These are phyloP conservation scores for Rhadinocentrus ornatus DNA, from an alignment of 2,797 vertebrate genomes.

Conservation along the genomic window DNA sequence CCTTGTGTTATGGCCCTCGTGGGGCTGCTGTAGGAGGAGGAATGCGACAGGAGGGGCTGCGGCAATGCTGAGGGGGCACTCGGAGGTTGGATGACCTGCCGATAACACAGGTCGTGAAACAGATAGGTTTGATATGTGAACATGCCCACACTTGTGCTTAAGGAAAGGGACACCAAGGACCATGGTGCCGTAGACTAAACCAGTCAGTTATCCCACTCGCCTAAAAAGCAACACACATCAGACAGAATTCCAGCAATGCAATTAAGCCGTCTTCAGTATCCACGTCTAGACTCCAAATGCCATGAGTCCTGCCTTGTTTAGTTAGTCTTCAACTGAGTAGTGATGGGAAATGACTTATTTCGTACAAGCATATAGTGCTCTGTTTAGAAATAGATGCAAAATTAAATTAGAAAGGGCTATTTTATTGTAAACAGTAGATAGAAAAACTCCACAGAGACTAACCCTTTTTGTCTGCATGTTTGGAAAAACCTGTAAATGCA, in stretches of 20 bases:
- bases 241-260: conserved; percentile 74
- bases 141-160: conserved; percentile 72
- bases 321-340: conserved; percentile 44
- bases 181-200: conserved; percentile 33
- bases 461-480: conserved; percentile 27
- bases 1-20: conserved; percentile 54
- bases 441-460: conserved; percentile 11
- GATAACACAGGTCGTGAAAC: conserved; percentile 80
- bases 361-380: neutral
- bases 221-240: conserved; percentile 66
- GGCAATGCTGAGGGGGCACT: conserved; percentile 18
- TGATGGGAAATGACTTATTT: conserved; percentile 6
- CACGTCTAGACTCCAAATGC: conserved; percentile 61
- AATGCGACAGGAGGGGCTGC: conserved; percentile 58
- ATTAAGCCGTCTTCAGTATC: conserved; percentile 72
- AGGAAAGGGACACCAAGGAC: conserved; percentile 57
- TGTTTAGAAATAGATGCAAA: conserved; percentile 1
- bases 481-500: conserved; percentile 37
- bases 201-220: conserved; percentile 46
- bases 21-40: conserved; percentile 68
- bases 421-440: conserved; percentile 43
- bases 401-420: conserved; percentile 25
- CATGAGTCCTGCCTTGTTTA: conserved; percentile 24
- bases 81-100: conserved; percentile 67
- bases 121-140: conserved; percentile 83